phyloP scores from a whole-genome alignment of 2,888 invertebrate genomes.

The Hyalella azteca region DNA sequence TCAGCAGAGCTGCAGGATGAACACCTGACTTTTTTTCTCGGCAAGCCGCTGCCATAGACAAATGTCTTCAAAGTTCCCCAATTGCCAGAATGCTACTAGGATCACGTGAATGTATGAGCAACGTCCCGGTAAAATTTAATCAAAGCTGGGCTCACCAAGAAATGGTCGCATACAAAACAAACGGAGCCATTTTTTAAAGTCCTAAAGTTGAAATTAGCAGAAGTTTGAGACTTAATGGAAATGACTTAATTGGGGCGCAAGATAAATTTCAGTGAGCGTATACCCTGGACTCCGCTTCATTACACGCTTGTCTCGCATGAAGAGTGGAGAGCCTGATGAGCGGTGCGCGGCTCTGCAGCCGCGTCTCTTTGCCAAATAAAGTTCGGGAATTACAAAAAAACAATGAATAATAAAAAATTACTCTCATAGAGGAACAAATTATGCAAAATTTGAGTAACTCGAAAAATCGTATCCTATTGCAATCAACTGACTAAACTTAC shows the following conservation, averaged over 20 bases:
- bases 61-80: neutral
- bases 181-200: slow-evolving; percentile 23
- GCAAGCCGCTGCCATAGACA: neutral
- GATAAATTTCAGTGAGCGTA: slow-evolving; percentile 24
- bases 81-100: neutral
- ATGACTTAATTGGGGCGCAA: slow-evolving; percentile 26
- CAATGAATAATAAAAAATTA: too few species aligned
- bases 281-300: slow-evolving; percentile 6
- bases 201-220: slow-evolving; percentile 35
- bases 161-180: slow-evolving; percentile 30
- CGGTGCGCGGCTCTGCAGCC: too few species aligned
- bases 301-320: neutral
- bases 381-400: too few species aligned
- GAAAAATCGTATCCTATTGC: too few species aligned
- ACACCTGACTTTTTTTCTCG: slow-evolving; percentile 11
- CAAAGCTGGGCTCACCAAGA: neutral
- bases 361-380: too few species aligned
- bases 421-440: too few species aligned
- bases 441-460: too few species aligned
- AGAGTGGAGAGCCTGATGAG: slow-evolving; percentile 1
- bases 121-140: slow-evolving; percentile 18
- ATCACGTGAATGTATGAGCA: slow-evolving; percentile 16
- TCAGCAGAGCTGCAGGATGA: neutral
- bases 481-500: too few species aligned
- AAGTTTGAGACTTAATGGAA: slow-evolving; percentile 29